Evolutionary conservation across 2,113 vertebrate genomes (phyloP).

Genomic region (Labeo rohita): DNA sequence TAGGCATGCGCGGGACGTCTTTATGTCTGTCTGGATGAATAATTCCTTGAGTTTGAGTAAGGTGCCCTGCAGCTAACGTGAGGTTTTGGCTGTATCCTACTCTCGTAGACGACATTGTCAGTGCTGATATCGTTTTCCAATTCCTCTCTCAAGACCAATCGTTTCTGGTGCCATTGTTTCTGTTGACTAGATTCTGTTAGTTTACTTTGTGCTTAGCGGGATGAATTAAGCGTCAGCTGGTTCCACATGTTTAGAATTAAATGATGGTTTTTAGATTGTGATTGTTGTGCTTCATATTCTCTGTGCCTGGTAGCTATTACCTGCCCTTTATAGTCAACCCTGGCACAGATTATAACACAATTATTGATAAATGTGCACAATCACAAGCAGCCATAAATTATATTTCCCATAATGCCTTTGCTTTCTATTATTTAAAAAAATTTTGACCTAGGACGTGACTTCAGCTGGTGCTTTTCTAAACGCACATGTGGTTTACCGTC

Average conservation of each 20-base stretch:
- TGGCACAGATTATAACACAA: conserved; percentile 32
- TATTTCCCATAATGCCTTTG: conserved; percentile 31
- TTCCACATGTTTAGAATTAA: conserved; percentile 8
- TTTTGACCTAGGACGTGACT: neutral
- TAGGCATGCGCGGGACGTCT: conserved; percentile 31
- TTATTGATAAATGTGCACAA: conserved; percentile 18
- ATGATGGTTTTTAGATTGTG: conserved; percentile 22
- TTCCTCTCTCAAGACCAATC: conserved; percentile 48
- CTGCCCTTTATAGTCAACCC: conserved; percentile 13
- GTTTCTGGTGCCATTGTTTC: conserved; percentile 49
- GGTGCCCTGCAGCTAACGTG: conserved; percentile 39
- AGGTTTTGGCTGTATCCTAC: conserved; percentile 3
- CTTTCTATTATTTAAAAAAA: neutral
- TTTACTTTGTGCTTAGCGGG: conserved; percentile 12
- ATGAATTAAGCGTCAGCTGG: conserved; percentile 27
- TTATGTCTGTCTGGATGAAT: conserved; percentile 51
- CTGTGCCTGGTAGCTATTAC: conserved; percentile 24
- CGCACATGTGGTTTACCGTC: neutral
- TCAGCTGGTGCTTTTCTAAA: neutral
- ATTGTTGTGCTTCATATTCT: neutral
- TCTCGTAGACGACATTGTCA: neutral
- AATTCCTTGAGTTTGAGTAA: conserved; percentile 43
- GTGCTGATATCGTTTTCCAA: conserved; percentile 12
- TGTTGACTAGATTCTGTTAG: conserved; percentile 44
- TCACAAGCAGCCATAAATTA: conserved; percentile 15